Evolutionary conservation across 2,797 vertebrate genomes (phyloP).

Genomic region (Falco biarmicus): DNA sequence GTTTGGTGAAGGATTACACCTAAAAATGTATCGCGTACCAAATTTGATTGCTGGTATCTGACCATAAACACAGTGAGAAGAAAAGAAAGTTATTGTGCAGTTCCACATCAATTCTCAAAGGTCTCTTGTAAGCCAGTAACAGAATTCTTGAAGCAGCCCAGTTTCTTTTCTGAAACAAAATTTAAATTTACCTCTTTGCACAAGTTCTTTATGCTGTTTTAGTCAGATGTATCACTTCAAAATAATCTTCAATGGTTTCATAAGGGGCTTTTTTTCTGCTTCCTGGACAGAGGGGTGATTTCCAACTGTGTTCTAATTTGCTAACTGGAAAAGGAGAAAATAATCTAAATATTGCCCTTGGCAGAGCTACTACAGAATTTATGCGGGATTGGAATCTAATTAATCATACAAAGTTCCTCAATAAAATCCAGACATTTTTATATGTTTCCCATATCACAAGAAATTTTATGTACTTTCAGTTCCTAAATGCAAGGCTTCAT

Average conservation of each 20-base stretch:
- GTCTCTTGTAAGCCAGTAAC: neutral
- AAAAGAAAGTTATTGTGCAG: neutral
- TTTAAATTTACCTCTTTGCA: neutral
- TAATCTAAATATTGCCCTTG: neutral
- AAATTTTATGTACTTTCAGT: constrained; percentile 38
- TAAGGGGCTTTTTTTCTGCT: neutral
- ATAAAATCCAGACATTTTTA: constrained; percentile 36
- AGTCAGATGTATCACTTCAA: neutral
- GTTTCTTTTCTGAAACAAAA: neutral
- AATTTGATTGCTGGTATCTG: neutral
- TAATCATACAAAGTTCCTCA: constrained; percentile 4
- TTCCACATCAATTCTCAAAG: neutral
- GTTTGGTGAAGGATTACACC: neutral
- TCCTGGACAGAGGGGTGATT: neutral
- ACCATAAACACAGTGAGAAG: neutral
- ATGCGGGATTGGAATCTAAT: neutral
- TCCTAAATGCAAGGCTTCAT: constrained; percentile 57
- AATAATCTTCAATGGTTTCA: neutral
- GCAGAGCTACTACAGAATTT: neutral
- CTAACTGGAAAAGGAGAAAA: neutral
- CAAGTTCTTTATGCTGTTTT: neutral
- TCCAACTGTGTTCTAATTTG: neutral
- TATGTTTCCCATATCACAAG: neutral
- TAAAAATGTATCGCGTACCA: neutral
- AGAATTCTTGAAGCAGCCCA: neutral